Evolutionary conservation across 2,797 vertebrate genomes (phyloP).

Genomic region (Sus cebifrons): DNA sequence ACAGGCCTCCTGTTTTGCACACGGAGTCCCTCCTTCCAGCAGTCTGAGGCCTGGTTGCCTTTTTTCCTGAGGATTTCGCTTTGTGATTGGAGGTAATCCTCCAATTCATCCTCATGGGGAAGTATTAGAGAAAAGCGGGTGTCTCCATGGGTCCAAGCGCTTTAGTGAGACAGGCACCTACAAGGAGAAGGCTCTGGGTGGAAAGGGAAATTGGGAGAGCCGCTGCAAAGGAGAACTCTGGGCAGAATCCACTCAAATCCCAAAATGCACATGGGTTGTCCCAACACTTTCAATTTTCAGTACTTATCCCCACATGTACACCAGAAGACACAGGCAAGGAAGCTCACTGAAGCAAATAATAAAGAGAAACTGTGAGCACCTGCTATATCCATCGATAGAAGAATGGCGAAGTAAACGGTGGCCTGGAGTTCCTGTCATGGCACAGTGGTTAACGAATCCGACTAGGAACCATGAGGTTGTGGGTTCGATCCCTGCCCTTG

Average conservation of each 20-base stretch:
- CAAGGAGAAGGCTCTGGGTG: neutral
- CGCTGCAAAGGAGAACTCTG: neutral
- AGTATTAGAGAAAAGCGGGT: slow-evolving; percentile 32
- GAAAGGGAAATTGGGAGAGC: neutral
- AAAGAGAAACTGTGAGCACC: neutral
- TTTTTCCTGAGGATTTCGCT: slow-evolving; percentile 16
- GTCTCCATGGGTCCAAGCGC: neutral
- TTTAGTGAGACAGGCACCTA: neutral
- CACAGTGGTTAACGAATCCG: too few species aligned
- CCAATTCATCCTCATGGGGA: slow-evolving; percentile 47
- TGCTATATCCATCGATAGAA: neutral
- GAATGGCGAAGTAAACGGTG: neutral
- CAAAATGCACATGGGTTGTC: neutral
- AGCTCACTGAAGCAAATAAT: neutral
- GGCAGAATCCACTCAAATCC: slow-evolving; percentile 7
- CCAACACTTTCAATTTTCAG: neutral
- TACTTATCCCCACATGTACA: slow-evolving; percentile 52
- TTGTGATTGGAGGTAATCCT: slow-evolving; percentile 46
- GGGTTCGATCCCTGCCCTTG: too few species aligned
- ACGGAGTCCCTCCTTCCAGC: neutral
- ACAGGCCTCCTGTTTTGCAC: neutral
- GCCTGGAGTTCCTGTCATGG: neutral
- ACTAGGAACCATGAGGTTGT: too few species aligned
- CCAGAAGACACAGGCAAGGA: neutral
- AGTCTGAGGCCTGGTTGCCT: neutral